Evolutionary conservation across 2,888 invertebrate species (phyloP).

Genomic region (Gymnoscelis rufifasciata): DNA sequence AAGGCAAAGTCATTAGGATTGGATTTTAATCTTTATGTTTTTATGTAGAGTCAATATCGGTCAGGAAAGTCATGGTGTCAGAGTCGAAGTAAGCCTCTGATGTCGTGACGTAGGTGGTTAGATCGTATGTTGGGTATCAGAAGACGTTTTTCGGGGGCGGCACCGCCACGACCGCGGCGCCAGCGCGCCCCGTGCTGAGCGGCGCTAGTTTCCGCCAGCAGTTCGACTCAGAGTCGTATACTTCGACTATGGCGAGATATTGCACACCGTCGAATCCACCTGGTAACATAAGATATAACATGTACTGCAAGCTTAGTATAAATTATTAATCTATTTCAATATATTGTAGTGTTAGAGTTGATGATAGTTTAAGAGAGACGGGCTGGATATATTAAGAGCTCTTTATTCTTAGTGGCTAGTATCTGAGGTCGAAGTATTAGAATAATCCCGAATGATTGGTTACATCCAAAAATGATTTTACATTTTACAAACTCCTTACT

Average conservation of each 20-base stretch:
- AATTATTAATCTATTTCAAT: no score
- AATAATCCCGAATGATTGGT: no score
- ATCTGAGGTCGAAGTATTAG: no score
- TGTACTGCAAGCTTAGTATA: no score
- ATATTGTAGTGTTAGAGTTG: no score
- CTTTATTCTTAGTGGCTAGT: no score
- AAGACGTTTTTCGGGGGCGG: conserved; percentile 62
- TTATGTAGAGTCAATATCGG: conserved; percentile 16
- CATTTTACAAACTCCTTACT: no score
- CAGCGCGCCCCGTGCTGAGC: conserved; percentile 90
- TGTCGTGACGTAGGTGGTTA: conserved; percentile 35
- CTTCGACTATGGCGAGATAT: conserved; percentile 92
- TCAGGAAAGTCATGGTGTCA: conserved; percentile 4
- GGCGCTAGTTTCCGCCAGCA: conserved; percentile 89
- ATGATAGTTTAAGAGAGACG: no score
- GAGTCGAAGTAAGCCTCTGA: conserved; percentile 16
- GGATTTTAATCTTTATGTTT: background rate
- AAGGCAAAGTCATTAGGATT: no score
- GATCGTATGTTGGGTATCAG: conserved; percentile 47
- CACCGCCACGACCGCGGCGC: conserved; percentile 89
- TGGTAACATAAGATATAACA: conserved; percentile 24
- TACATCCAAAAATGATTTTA: no score
- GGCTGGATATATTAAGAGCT: no score
- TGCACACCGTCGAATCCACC: conserved; percentile 96
- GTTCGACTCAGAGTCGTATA: conserved; percentile 90